Base-by-base conservation (phyloP, 2,797 vertebrate genomes). In the Scomberomorus guttatus region DNA sequence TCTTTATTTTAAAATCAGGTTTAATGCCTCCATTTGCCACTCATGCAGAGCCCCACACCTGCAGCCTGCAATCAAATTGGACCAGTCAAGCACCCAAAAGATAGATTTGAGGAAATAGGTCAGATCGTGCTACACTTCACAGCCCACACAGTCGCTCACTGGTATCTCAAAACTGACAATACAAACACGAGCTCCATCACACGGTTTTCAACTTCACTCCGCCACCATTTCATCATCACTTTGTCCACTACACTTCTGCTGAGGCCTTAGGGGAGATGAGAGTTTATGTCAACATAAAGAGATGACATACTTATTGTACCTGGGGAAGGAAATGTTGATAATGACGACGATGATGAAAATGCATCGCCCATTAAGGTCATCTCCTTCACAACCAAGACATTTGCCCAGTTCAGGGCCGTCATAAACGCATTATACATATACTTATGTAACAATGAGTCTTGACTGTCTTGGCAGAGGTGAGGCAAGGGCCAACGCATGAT, bases 361-460 rank as follows among this genome's bases (percentile, higher is more conserved):
- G 63, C 75, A n/a, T 51, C 6, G n/a, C 32, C 44, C 7, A 83
- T 82, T 79, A 60, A 75, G 72, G 68, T 75, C 59, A 76, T 75
- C 48, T 79, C 67, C 86, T 39, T 73, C 57, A 51, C 77, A 58
- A 87, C 80, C 22, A 14, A 57, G 79, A 70, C 52, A 71, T 89
- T 48, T 25, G 25, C 4, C 50, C n/a, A 74, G 29, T 64, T 46
- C n/a, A 58, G 42, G 27, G 20, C 39, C 27, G 44, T 50, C 70
- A 76, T 77, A 77, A 84, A 81, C 12, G 42, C 54, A 11, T 54
- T 39, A 52, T n/a, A 67, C n/a, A 25, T 37, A 8, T 25, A 50
- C 9, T 69, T 77, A 71, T 12, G 22, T 44, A 77, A 86, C 48
- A 77, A 37, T 32, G n/a, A 46, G 22, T 46, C 54, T 29, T 54